Evolutionary conservation across 2,888 invertebrate species (phyloP), one percentile per base, ranked within the genome.

Genomic region (Nipponacmea schrenckii): DNA sequence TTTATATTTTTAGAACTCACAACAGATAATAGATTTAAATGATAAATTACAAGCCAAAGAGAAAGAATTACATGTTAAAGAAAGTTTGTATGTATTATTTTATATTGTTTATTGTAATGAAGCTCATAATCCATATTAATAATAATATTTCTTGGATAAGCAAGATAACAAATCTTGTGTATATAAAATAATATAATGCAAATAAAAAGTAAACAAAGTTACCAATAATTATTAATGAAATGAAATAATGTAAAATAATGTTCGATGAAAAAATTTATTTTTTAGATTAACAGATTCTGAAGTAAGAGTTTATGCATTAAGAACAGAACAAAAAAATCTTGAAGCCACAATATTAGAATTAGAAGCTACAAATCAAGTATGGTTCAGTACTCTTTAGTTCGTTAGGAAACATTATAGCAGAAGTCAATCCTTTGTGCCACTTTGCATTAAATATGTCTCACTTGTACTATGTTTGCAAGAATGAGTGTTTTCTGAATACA

Each of bases 1-100:
- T 39, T 39, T 39, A 10, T 39, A 39, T 39, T 74, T 77, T 26
- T 75, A 84, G 91, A 96, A 96, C 90, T 92, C 96, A 2, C 97
- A 97, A 88, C 94, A 96, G 90, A 94, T 97, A 78, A 95, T 97
- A 75, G 96, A 95, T 89, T 91, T 97, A 50, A 96, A 95, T 90
- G 92, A 93, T 78, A 93, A 92, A 89, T 91, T 96, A 62, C 95
- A 96, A 88, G 95, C 96, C 79, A 93, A 94, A 84, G 95, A 95
- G 81, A 94, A 94, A 86, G 91, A 93, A 77, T 88, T 96, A 73
- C 91, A 92, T 68, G 90, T 91, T 64, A 94, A 94, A 89, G 95
- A 95, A 89, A 87, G 92, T 69, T 92, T 92, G 95, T 94, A 89
- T 83, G 85, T 70, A 46, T 31, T 2, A 27, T 27, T 27, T 26